Base-by-base conservation (phyloP, 2,113 vertebrate species). In the Glaucidium brasilianum region DNA sequence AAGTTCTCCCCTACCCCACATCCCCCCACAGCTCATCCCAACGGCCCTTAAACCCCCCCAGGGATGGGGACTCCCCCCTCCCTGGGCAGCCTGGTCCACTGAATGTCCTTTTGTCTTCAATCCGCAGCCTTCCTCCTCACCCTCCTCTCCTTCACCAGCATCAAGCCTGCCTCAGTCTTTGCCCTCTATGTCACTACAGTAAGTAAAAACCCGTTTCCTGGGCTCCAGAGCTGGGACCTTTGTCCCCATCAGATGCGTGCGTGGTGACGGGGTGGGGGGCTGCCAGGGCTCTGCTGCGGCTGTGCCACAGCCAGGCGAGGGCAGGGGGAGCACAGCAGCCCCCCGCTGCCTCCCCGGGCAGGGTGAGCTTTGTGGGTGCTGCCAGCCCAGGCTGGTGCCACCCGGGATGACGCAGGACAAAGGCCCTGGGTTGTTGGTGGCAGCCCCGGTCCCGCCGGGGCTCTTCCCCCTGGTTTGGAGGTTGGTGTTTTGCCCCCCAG, bases 121-220 rank as follows among this genome's bases (percentile, higher is more conserved):
- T 14, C 94, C 10, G 4, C 93, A 99, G 99, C 96, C n/a, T 98
- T 99, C 68, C 23, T 98, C 67, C 98, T 99, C 63, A 96, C 98
- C 76, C 35, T 98, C 67, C 74, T 98, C 39, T 98, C 98, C 60
- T 84, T 95, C 84, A 30, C 94, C 84, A 76, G 56, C 62, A 30
- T 90, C 68, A 6, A 66, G 93, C 98, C 98, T 5, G 20, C 35
- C 34, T 96, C 52, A 0, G 49, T 98, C 15, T 98, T 98, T 58
- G 74, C 41, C 8, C 83, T 98, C 73, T 98, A 98, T n/a, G 2
- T 98, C 15, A 35, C 96, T 55, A 97, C 98, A 66, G 98, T 99
- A 81, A 47, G 95, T 87, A 15, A 41, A 66, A n/a, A 2, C 5
- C 15, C 10, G 0, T 19, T 11, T 6, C 68, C 69, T 6, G 37